Conservation (phyloP, 2,797 vertebrate species). For the Falco berigora region DNA sequence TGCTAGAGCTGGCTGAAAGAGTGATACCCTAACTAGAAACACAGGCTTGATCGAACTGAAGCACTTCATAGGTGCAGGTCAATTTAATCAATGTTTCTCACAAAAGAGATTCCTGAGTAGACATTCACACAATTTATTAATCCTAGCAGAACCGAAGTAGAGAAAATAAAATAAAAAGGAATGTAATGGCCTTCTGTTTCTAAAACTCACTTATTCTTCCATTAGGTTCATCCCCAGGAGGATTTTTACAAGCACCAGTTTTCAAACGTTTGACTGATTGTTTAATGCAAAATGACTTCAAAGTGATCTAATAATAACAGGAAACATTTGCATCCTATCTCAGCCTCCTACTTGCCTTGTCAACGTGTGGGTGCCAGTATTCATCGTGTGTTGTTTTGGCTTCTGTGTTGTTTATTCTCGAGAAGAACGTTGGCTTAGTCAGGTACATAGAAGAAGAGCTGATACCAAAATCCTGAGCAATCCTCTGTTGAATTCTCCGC, state of each 20-base stretch:
- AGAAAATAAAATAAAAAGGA: not conserved
- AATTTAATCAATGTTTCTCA: not conserved
- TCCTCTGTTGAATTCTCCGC: conserved; percentile 80
- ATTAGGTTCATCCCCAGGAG: not conserved
- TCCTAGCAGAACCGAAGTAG: not conserved
- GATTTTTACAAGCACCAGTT: not conserved
- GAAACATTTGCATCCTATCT: not conserved
- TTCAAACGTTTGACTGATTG: not conserved
- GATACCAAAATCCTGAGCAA: conserved; percentile 85
- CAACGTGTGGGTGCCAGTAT: conserved; percentile 95
- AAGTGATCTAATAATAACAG: not conserved
- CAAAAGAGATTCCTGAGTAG: not conserved
- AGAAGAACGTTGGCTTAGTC: conserved; percentile 98
- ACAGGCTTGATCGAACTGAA: not conserved
- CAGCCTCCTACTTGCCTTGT: conserved; percentile 80
- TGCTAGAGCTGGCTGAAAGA: not conserved
- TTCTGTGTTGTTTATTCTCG: conserved; percentile 87
- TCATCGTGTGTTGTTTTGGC: conserved; percentile 91
- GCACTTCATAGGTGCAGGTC: not conserved
- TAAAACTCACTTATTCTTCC: not conserved
- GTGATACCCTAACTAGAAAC: not conserved
- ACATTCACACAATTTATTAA: not conserved
- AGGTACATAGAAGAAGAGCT: conserved; percentile 79
- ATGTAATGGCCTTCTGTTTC: not conserved
- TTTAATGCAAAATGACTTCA: not conserved